phyloP scores from a whole-genome alignment of 2,113 vertebrate genomes.

The Salminus brasiliensis region DNA sequence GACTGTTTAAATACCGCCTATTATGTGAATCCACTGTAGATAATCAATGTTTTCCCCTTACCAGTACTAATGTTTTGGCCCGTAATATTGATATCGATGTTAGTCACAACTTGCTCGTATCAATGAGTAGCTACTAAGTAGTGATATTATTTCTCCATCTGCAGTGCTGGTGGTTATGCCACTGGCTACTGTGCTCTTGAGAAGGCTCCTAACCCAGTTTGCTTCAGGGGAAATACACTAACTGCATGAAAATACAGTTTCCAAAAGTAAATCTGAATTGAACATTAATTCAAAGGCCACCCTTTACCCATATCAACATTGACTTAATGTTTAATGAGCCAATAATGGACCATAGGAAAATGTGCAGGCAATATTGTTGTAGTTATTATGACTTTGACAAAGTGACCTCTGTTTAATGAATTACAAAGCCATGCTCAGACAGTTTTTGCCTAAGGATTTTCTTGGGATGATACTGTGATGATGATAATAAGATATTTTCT shows the following conservation, averaged over 20 bases:
- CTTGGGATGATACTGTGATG: neutral
- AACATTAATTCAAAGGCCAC: neutral
- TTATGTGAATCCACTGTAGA: no score
- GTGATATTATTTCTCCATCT: neutral
- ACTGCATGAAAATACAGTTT: neutral
- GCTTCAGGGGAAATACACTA: neutral
- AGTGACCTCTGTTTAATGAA: neutral
- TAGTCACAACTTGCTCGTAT: no score
- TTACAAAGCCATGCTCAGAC: neutral
- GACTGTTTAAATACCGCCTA: no score
- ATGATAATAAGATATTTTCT: neutral
- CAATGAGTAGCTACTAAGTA: no score
- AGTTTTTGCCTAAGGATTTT: neutral
- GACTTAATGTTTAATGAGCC: neutral
- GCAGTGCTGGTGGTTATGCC: neutral
- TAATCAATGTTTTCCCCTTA: no score
- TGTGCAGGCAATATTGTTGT: neutral
- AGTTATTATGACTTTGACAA: neutral
- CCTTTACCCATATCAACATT: neutral
- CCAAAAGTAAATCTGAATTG: neutral
- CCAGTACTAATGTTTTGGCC: no score
- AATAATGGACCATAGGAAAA: neutral
- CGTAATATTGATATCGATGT: no score
- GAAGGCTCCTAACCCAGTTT: neutral
- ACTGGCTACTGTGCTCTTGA: neutral